Evolutionary conservation across 2,797 vertebrate genomes (phyloP).

Genomic region (Morus bassanus): DNA sequence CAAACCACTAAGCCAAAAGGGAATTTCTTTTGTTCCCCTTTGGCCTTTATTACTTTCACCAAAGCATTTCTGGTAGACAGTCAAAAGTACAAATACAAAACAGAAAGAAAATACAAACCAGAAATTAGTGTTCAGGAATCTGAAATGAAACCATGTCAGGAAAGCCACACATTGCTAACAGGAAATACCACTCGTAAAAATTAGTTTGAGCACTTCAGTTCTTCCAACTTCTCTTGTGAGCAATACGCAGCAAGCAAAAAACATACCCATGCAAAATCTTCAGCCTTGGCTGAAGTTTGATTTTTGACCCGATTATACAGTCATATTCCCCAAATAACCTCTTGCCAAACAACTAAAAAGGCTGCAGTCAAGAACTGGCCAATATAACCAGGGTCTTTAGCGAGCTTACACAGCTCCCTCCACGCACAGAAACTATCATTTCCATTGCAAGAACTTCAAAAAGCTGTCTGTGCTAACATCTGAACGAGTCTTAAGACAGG

Average conservation of each 20-base stretch:
- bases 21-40: not conserved
- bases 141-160: not conserved
- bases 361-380: not conserved
- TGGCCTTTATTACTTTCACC: not conserved
- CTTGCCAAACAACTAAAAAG: not conserved
- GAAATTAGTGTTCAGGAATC: not conserved
- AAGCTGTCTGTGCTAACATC: conserved; percentile 12
- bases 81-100: not conserved
- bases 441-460: not conserved
- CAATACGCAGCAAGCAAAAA: not conserved
- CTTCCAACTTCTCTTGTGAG: not conserved
- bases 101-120: not conserved
- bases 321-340: not conserved
- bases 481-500: not conserved
- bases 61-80: not conserved
- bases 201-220: not conserved
- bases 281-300: not conserved
- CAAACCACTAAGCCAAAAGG: not conserved
- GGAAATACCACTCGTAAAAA: not conserved
- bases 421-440: not conserved
- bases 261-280: not conserved
- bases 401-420: not conserved
- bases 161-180: not conserved
- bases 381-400: not conserved
- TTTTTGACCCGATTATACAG: not conserved